Percentiles rank a stretch among this genome's conserved stretches.
These are phyloP conservation scores for Atractosteus spatula DNA, from an alignment of 2,113 vertebrate species.

Conservation along the genomic window DNA sequence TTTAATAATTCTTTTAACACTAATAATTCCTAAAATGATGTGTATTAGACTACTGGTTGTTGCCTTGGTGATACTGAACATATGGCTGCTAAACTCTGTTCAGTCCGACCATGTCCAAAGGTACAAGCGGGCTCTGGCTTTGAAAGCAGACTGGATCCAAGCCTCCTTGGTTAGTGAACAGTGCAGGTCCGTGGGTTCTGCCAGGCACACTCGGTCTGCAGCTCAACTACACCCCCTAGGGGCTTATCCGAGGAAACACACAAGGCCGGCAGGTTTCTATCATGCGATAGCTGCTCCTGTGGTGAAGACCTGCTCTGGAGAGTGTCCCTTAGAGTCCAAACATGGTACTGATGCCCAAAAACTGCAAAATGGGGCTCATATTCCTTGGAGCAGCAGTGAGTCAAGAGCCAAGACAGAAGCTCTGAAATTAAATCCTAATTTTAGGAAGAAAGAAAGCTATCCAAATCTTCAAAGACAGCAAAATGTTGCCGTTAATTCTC, in stretches of 20 bases:
- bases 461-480: neutral
- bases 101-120: conserved; percentile 49
- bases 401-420: neutral
- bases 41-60: conserved; percentile 60
- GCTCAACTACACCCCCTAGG: conserved; percentile 69
- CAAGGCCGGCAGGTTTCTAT: conserved; percentile 30
- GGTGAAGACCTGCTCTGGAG: conserved; percentile 38
- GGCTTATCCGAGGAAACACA: conserved; percentile 53
- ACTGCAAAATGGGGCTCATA: conserved; percentile 11
- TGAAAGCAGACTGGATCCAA: conserved; percentile 49
- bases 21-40: conserved; percentile 52
- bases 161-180: conserved; percentile 55
- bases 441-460: neutral
- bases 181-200: conserved; percentile 65
- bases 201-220: conserved; percentile 48
- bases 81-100: conserved; percentile 55
- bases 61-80: conserved; percentile 64
- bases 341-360: conserved; percentile 12
- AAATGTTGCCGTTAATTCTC: neutral
- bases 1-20: neutral
- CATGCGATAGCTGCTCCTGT: conserved; percentile 5
- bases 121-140: conserved; percentile 56
- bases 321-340: conserved; percentile 36
- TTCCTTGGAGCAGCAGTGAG: conserved; percentile 3
- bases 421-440: neutral